Conservation (phyloP, 2,797 vertebrate genomes). For the Chaetophractus vellerosus region DNA sequence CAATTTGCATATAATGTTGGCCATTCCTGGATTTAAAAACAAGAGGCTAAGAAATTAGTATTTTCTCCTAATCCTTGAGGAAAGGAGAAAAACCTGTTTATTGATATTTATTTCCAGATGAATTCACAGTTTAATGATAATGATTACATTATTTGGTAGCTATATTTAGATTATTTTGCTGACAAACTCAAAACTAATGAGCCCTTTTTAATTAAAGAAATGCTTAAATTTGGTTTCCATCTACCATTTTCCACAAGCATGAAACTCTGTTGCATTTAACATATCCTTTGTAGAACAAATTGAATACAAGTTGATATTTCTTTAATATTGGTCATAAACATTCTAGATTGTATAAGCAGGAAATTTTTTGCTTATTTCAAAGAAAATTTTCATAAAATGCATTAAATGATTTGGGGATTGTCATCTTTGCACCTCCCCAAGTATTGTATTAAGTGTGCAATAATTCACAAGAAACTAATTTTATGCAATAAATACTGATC, state of each 20-base stretch:
- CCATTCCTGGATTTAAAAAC: background rate
- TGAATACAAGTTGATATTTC: background rate
- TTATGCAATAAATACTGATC: background rate
- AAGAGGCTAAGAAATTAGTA: background rate
- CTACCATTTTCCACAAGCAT: background rate
- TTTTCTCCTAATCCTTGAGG: background rate
- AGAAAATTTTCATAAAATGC: background rate
- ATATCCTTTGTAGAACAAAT: background rate
- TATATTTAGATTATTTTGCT: background rate
- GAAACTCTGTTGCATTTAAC: background rate
- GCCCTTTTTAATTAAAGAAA: background rate
- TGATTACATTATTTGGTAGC: background rate
- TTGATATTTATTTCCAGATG: background rate
- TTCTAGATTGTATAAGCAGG: background rate
- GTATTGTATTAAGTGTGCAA: background rate
- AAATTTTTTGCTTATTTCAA: background rate
- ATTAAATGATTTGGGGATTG: background rate
- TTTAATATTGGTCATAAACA: background rate
- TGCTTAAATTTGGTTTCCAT: background rate
- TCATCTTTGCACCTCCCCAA: background rate
- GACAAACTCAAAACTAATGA: background rate
- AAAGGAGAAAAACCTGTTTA: background rate
- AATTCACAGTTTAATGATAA: background rate
- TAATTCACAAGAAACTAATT: background rate
- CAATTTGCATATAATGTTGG: background rate